Evolutionary conservation across 2,888 invertebrate genomes (phyloP).

Genomic region (Heliconius ethilla): DNA sequence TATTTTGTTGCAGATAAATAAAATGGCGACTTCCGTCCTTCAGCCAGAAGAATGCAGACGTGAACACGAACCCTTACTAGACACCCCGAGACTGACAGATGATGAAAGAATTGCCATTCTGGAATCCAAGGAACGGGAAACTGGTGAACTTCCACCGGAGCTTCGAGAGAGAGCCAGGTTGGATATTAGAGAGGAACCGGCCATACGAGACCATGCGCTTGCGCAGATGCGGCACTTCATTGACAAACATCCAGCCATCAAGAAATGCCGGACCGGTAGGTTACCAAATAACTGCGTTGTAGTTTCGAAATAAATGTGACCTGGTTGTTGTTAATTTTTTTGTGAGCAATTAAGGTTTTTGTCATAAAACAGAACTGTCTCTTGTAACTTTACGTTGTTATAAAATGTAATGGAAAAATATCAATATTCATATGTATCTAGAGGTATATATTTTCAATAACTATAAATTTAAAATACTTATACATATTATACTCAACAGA

Average conservation of each 20-base stretch:
- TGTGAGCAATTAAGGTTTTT: neutral
- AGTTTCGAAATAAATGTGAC: neutral
- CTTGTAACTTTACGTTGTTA: neutral
- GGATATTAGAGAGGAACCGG: slow-evolving; percentile 91
- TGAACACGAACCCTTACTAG: slow-evolving; percentile 65
- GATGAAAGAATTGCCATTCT: slow-evolving; percentile 65
- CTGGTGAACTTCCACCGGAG: slow-evolving; percentile 78
- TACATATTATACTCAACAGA: slow-evolving; percentile 71
- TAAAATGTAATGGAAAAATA: no score
- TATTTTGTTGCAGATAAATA: slow-evolving; percentile 44
- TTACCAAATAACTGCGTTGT: neutral
- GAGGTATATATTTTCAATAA: neutral
- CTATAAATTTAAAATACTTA: neutral
- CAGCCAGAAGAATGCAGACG: slow-evolving; percentile 71
- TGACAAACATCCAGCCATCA: slow-evolving; percentile 90
- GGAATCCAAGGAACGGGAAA: slow-evolving; percentile 70
- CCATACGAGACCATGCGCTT: slow-evolving; percentile 87
- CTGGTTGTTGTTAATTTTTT: neutral
- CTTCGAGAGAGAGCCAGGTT: slow-evolving; percentile 84
- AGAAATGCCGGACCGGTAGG: slow-evolving; percentile 88
- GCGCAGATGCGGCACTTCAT: slow-evolving; percentile 92
- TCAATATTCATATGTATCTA: neutral
- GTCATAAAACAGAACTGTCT: neutral
- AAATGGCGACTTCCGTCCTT: slow-evolving; percentile 76
- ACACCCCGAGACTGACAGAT: slow-evolving; percentile 63